phyloP scores from a whole-genome alignment of 2,113 vertebrate genomes.

The Trachemys scripta region DNA sequence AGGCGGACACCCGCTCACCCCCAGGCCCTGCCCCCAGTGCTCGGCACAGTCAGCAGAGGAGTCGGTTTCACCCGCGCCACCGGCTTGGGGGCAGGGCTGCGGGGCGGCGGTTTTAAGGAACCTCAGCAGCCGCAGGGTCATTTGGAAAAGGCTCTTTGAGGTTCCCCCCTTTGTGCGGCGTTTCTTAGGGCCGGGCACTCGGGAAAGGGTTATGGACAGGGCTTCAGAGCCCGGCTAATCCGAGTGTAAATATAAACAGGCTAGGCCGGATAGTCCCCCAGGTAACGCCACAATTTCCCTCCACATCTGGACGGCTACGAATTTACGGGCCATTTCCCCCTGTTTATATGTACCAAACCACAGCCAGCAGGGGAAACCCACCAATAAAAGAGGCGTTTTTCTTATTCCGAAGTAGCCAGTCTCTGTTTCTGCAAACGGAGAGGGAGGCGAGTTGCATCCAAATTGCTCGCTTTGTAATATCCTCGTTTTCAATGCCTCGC shows the following conservation, averaged over 20 bases:
- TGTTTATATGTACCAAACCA: conserved; percentile 45
- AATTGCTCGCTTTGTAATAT: conserved; percentile 66
- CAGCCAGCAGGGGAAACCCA: not conserved
- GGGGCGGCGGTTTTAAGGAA: not conserved
- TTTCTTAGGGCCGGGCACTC: conserved; percentile 61
- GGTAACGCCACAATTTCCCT: conserved; percentile 66
- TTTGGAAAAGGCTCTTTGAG: not conserved
- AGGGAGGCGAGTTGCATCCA: conserved; percentile 41
- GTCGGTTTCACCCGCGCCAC: not conserved
- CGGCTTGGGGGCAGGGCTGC: fast-evolving
- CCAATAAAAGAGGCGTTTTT: conserved; percentile 23
- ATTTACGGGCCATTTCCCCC: conserved; percentile 32
- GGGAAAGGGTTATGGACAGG: conserved; percentile 77
- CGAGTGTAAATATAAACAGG: conserved; percentile 78
- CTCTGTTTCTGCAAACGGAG: conserved; percentile 30
- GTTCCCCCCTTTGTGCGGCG: not conserved
- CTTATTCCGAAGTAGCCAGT: not conserved
- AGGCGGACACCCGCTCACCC: not conserved
- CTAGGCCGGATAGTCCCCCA: conserved; percentile 72
- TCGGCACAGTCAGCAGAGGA: not conserved
- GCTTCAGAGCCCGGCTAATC: conserved; percentile 69
- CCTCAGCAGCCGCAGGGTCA: not conserved
- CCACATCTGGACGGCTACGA: conserved; percentile 54
- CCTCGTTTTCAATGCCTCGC: conserved; percentile 57
- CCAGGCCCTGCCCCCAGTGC: not conserved